Base-by-base conservation (phyloP, 2,888 invertebrate genomes). In the Xestia rhomboidea region DNA sequence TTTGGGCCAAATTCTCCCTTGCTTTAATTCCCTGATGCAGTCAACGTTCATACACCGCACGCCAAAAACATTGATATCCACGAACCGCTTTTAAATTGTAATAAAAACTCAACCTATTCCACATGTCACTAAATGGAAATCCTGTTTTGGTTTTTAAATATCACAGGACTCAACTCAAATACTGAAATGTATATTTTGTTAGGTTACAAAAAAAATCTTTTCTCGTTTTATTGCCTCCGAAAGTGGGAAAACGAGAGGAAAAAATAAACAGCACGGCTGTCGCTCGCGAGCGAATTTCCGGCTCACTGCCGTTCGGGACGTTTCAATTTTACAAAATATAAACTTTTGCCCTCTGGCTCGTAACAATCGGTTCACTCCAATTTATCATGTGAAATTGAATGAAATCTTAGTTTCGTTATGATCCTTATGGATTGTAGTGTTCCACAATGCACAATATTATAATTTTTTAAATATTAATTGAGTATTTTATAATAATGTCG, bases 321-420 rank as follows among this genome's bases (percentile, higher is more conserved):
- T 94, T 94, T 94, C 92, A 93, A 94, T 94, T 94, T 94, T 92
- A 94, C 91, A 91, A 93, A 92, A 92, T 93, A 92, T 90, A 92
- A 92, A 92, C 91, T 91, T 91, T 92, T 90, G 88, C 89, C 87
- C 89, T 90, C 87, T 85, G 87, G 86, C 89, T 89, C 85, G 87
- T 89, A 89, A 91, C 89, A 90, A 92, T 90, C 89, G 86, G 76
- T 81, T 87, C 83, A 79, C 77, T 90, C 84, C 87, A 88, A 89
- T 92, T 92, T 89, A 91, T 90, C 80, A 88, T 79, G 80, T 79
- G 81, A 79, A 79, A 88, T 88, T 89, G 83, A 88, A 89, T 88
- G 66, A 82, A 82, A 88, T 84, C 86, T 78, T 80, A 79, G 83
- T 84, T 86, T 78, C 84, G 76, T 84, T 81, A 77, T 82, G 71